A percentile compares a stretch with the other conserved stretches of the same genome.
phyloP scores from a whole-genome alignment of 2,797 vertebrate genomes.

The Morus bassanus region DNA sequence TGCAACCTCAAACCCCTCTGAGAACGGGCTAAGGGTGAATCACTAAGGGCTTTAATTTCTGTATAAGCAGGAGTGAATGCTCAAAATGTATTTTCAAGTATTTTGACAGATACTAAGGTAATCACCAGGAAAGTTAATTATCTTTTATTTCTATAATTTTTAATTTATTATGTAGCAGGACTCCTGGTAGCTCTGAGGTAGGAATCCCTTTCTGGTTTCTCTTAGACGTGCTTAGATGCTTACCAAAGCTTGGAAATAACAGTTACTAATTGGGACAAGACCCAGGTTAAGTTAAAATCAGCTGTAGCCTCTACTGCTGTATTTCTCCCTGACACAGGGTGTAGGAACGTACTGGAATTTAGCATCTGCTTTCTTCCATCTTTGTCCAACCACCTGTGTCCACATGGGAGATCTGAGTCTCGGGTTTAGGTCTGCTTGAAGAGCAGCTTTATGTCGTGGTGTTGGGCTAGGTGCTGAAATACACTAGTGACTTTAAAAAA shows the following conservation, averaged over 20 bases:
- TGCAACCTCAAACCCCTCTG: background rate
- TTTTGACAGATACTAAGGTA: background rate
- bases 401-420: background rate
- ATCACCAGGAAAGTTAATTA: background rate
- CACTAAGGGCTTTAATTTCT: background rate
- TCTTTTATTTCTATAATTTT: background rate
- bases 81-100: background rate
- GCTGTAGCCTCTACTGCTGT: background rate
- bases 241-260: background rate
- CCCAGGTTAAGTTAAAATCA: background rate
- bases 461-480: background rate
- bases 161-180: background rate
- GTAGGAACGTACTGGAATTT: background rate
- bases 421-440: background rate
- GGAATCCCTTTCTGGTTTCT: background rate
- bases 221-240: background rate
- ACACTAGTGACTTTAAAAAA: background rate
- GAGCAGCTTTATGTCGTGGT: rapidly evolving
- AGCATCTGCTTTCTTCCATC: background rate
- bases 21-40: background rate
- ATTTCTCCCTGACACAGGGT: background rate
- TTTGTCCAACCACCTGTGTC: background rate
- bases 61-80: background rate
- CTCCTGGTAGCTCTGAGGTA: background rate
- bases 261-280: background rate